phyloP scores from a whole-genome alignment of 2,113 vertebrate species.

The Scatophagus argus region DNA sequence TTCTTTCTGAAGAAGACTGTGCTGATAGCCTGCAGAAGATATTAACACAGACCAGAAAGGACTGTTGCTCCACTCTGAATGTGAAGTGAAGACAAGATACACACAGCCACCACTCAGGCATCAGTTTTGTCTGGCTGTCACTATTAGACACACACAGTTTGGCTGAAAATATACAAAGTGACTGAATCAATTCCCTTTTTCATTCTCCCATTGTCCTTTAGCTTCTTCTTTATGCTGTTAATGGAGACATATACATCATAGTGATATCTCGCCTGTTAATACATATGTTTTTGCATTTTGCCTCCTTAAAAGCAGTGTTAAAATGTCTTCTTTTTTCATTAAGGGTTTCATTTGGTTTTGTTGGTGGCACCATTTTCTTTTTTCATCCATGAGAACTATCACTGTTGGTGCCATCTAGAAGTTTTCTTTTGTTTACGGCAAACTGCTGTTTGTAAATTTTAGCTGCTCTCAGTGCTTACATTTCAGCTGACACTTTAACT shows the following conservation, averaged over 20 bases:
- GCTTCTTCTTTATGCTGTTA: background rate
- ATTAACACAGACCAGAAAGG: constrained; percentile 7
- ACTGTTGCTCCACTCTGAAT: background rate
- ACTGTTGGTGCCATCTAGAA: too few species aligned
- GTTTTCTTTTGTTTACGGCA: background rate
- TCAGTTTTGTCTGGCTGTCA: background rate
- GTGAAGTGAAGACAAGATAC: background rate
- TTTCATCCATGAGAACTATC: background rate
- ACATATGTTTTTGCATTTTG: background rate
- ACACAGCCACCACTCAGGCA: background rate
- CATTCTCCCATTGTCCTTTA: background rate
- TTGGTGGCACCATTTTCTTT: background rate
- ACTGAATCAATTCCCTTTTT: background rate
- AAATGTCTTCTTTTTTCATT: background rate
- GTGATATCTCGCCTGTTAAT: background rate
- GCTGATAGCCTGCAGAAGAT: constrained; percentile 25
- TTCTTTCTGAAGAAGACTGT: constrained; percentile 13
- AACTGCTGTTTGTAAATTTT: background rate
- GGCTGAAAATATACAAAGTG: fast-evolving
- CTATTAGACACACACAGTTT: background rate
- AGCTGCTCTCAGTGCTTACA: background rate
- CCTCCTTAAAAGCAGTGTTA: background rate
- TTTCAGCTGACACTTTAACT: background rate
- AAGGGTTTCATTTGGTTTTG: too few species aligned
- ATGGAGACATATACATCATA: too few species aligned